Evolutionary conservation across 2,888 invertebrate genomes (phyloP).

Genomic region (Ptilodon capucinus): DNA sequence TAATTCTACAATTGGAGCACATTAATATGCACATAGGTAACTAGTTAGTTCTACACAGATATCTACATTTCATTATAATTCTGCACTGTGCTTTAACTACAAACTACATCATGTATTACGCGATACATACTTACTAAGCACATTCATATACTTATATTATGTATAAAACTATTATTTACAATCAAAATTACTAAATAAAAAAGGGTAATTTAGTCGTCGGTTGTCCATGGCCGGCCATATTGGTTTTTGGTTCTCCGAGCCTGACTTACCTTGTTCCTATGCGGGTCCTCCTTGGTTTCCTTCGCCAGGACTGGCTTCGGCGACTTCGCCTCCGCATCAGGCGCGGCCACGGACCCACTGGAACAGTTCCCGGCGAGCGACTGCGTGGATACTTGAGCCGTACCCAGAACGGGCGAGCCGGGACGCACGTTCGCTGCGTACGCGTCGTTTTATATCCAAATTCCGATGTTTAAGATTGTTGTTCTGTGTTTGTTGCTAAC

Average conservation of each 20-base stretch:
- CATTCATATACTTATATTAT: too few relatives aligned
- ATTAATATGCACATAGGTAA: too few relatives aligned
- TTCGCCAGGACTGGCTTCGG: slow-evolving; percentile 35
- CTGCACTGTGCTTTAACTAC: too few relatives aligned
- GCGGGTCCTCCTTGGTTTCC: slow-evolving; percentile 29
- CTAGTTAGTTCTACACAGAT: too few relatives aligned
- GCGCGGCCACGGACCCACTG: slow-evolving; percentile 26
- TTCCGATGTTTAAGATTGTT: slow-evolving; percentile 10
- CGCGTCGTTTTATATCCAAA: slow-evolving; percentile 21
- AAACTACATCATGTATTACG: too few relatives aligned
- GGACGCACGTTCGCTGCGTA: slow-evolving; percentile 62
- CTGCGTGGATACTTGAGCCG: slow-evolving; percentile 41
- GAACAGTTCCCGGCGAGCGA: slow-evolving; percentile 46
- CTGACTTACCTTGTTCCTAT: slow-evolving; percentile 37
- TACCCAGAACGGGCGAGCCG: slow-evolving; percentile 57
- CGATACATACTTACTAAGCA: too few relatives aligned
- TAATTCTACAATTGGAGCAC: too few relatives aligned
- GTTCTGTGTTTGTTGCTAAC: background rate
- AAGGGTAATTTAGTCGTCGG: slow-evolving; percentile 15
- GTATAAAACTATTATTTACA: too few relatives aligned
- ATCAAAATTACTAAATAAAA: slow-evolving; percentile 18
- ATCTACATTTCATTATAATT: too few relatives aligned
- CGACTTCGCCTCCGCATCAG: slow-evolving; percentile 36
- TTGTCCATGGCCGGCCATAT: slow-evolving; percentile 17
- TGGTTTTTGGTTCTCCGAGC: slow-evolving; percentile 28